phyloP scores from a whole-genome alignment of 2,888 invertebrate genomes.

The Colletes collaris region DNA sequence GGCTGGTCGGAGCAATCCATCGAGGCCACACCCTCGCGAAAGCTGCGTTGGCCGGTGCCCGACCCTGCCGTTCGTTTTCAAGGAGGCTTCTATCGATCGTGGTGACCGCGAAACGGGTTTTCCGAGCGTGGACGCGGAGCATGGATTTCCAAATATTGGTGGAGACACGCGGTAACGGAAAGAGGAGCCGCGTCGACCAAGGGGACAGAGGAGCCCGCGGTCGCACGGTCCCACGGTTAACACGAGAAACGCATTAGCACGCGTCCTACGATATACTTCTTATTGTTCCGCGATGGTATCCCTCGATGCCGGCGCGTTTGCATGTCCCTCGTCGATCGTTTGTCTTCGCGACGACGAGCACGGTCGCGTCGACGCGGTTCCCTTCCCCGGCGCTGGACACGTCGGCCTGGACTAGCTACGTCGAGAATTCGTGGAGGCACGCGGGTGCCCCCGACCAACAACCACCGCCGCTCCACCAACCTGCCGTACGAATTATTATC shows the following conservation, averaged over 20 bases:
- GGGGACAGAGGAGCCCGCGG: conserved; percentile 37
- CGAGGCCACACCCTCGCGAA: too few relatives aligned
- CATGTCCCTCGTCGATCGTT: conserved; percentile 72
- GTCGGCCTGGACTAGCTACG: conserved; percentile 57
- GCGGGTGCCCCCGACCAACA: conserved; percentile 43
- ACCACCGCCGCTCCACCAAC: conserved; percentile 22
- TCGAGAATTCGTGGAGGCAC: conserved; percentile 69
- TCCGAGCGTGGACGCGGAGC: conserved; percentile 35
- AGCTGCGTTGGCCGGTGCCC: too few relatives aligned
- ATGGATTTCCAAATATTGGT: conserved; percentile 76
- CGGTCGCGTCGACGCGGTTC: conserved; percentile 53
- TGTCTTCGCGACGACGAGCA: conserved; percentile 67
- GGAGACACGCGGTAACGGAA: conserved; percentile 55
- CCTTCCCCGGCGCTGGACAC: conserved; percentile 10
- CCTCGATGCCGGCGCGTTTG: conserved; percentile 70
- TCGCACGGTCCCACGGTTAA: conserved; percentile 70
- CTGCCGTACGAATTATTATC: conserved; percentile 67
- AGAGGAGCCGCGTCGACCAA: conserved; percentile 15
- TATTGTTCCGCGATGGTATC: conserved; percentile 74
- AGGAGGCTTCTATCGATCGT: conserved; percentile 13
- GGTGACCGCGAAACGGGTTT: conserved; percentile 9
- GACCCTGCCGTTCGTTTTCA: background rate
- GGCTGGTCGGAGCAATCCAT: too few relatives aligned
- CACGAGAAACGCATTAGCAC: conserved; percentile 79
- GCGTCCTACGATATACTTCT: conserved; percentile 76